A percentile compares a stretch with the other conserved stretches of the same genome.
phyloP scores from a whole-genome alignment of 2,113 vertebrate genomes.

The Anseranas semipalmata region DNA sequence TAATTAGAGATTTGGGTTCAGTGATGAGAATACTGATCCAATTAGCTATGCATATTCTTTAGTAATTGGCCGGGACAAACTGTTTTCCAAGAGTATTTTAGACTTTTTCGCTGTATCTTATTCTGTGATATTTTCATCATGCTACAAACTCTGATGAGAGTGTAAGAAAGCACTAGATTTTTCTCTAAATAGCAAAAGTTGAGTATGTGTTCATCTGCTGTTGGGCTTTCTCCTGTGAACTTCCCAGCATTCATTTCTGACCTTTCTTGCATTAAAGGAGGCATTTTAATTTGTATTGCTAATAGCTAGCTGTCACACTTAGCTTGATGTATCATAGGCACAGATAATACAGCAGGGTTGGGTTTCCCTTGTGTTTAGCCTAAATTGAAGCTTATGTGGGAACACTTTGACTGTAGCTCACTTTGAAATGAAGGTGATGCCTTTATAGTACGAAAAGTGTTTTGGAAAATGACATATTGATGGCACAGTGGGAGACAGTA shows the following conservation, averaged over 20 bases:
- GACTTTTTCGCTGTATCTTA: not conserved
- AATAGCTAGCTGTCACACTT: not conserved
- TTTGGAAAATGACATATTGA: not conserved
- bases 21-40: not conserved
- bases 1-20: not conserved
- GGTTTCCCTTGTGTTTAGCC: not conserved
- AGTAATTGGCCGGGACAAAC: not conserved
- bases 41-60: not conserved
- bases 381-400: not conserved
- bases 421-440: not conserved
- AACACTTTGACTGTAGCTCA: not conserved
- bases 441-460: not conserved
- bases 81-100: not conserved
- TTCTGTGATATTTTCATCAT: not conserved
- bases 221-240: not conserved
- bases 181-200: not conserved
- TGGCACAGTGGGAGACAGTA: not conserved
- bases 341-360: rapidly evolving
- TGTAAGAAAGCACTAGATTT: not conserved
- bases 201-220: not conserved
- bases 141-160: not conserved
- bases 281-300: not conserved
- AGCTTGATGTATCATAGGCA: not conserved
- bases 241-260: not conserved
- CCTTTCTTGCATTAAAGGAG: not conserved